A percentile compares a stretch with the other conserved stretches of the same genome.
These are phyloP conservation scores for Megalonaias nervosa DNA, from an alignment of 1,140 invertebrate genomes.

Conservation along the genomic window DNA sequence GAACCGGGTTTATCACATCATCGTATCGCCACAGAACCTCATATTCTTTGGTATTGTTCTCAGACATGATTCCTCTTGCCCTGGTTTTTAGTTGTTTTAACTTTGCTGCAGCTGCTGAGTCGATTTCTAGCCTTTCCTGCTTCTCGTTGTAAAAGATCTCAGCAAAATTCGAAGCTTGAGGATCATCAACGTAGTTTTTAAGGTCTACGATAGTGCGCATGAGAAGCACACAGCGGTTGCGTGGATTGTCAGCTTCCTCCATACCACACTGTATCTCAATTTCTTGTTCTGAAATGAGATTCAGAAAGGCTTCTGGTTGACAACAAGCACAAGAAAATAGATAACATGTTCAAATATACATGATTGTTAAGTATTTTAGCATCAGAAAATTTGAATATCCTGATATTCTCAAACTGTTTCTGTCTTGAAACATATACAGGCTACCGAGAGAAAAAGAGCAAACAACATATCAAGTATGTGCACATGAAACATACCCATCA, in stretches of 20 bases:
- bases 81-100: constrained; percentile 50
- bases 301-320: background rate
- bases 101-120: constrained; percentile 39
- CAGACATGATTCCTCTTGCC: constrained; percentile 36
- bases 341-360: too few species aligned
- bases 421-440: too few species aligned
- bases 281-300: constrained; percentile 55
- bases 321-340: too few species aligned
- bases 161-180: constrained; percentile 48
- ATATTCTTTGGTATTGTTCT: constrained; percentile 49
- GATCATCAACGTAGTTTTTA: constrained; percentile 62
- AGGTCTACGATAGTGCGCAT: constrained; percentile 63
- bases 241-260: constrained; percentile 42
- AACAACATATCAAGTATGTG: too few species aligned
- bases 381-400: too few species aligned
- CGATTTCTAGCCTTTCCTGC: constrained; percentile 49
- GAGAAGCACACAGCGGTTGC: constrained; percentile 52
- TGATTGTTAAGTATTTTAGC: too few species aligned
- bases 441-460: too few species aligned
- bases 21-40: constrained; percentile 66
- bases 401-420: too few species aligned
- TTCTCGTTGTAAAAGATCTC: constrained; percentile 58
- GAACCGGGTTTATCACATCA: constrained; percentile 60
- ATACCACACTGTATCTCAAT: constrained; percentile 51
- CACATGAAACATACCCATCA: too few species aligned